Conservation (phyloP, 2,888 invertebrate genomes). For the Tyria jacobaeae region DNA sequence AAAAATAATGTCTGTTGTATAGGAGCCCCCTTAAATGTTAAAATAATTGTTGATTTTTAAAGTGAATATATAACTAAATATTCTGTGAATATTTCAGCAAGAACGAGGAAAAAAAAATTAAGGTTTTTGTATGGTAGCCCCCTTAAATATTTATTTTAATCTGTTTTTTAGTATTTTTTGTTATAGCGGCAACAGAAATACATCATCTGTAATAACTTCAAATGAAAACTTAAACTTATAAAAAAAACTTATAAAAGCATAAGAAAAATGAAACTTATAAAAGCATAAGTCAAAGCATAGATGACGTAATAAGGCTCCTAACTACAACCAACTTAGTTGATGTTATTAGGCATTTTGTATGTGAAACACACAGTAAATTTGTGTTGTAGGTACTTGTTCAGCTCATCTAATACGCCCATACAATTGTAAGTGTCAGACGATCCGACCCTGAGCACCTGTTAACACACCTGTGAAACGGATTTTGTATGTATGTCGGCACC, state of each 20-base stretch:
- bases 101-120: too few relatives aligned
- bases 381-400: conserved; percentile 52
- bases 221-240: background rate
- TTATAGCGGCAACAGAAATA: too few relatives aligned
- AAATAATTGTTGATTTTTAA: too few relatives aligned
- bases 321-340: conserved; percentile 53
- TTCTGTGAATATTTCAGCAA: too few relatives aligned
- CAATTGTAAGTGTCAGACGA: conserved; percentile 40
- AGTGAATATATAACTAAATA: too few relatives aligned
- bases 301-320: conserved; percentile 56
- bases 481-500: conserved; percentile 40
- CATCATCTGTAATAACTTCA: too few relatives aligned
- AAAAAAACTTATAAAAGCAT: background rate
- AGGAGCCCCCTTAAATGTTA: too few relatives aligned
- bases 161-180: too few relatives aligned
- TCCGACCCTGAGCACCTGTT: conserved; percentile 52
- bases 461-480: conserved; percentile 34
- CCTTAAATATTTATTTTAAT: background rate
- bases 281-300: too few relatives aligned
- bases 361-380: conserved; percentile 67
- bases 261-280: conserved; percentile 29
- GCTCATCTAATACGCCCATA: conserved; percentile 51
- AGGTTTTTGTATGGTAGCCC: too few relatives aligned
- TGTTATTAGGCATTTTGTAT: conserved; percentile 76
- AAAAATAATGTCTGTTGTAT: too few relatives aligned